Conservation (phyloP, 2,113 vertebrate genomes). For the Prionailurus bengalensis region DNA sequence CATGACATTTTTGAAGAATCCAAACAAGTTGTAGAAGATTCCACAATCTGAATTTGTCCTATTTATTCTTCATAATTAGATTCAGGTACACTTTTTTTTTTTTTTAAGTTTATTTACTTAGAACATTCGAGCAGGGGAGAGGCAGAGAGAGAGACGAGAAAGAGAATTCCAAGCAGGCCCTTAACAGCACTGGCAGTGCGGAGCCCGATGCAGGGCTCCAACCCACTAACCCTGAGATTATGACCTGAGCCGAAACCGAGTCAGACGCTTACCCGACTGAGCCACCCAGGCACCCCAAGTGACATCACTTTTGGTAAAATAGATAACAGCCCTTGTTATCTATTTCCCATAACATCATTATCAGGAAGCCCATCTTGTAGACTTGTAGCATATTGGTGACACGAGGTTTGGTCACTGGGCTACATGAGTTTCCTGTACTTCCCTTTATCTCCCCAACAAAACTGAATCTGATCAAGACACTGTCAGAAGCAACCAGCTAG, state of each 20-base stretch:
- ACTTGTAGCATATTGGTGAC: neutral
- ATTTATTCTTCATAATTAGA: neutral
- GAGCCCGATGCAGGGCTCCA: no score
- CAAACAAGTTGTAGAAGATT: neutral
- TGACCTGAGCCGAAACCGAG: no score
- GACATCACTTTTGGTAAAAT: neutral
- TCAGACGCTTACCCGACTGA: no score
- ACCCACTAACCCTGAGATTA: no score
- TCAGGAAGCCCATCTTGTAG: neutral
- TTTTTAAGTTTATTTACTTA: no score
- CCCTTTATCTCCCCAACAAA: neutral
- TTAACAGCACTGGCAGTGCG: no score
- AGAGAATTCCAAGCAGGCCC: no score
- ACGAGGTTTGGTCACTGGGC: neutral
- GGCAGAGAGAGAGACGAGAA: no score
- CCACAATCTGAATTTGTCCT: neutral
- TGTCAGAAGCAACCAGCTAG: neutral
- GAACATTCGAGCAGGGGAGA: no score
- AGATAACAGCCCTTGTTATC: neutral
- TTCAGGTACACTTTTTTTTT: neutral
- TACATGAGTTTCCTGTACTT: neutral
- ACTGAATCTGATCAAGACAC: neutral
- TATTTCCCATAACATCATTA: neutral
- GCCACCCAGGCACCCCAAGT: no score
- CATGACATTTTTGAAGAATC: slow-evolving; percentile 19